Evolutionary conservation across 2,797 vertebrate genomes (phyloP).

Genomic region (Nyctibius grandis): DNA sequence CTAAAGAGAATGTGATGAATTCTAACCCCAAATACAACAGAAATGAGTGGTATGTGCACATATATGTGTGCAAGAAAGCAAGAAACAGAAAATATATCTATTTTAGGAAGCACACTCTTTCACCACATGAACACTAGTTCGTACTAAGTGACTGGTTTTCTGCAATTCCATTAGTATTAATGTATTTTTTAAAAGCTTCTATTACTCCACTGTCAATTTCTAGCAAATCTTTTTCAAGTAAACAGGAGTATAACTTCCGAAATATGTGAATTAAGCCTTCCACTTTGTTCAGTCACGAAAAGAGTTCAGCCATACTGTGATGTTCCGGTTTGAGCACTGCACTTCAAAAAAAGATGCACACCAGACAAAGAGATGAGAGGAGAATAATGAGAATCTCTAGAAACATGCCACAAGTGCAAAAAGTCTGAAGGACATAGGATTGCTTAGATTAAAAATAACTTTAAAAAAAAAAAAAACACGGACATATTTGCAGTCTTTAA

Average conservation of each 20-base stretch:
- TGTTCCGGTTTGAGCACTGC: not conserved
- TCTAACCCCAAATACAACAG: not conserved
- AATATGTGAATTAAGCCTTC: not conserved
- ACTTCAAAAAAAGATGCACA: not conserved
- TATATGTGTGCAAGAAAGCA: not conserved
- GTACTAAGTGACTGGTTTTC: not conserved
- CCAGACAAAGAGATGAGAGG: not conserved
- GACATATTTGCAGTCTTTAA: not conserved
- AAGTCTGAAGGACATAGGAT: not conserved
- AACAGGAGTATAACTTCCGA: not conserved
- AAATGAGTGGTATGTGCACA: not conserved
- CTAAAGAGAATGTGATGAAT: not conserved
- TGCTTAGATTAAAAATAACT: not conserved
- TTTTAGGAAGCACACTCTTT: not conserved
- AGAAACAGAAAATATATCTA: not conserved
- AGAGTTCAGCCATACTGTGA: not conserved
- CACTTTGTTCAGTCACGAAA: not conserved
- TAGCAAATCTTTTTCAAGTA: not conserved
- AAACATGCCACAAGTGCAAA: not conserved
- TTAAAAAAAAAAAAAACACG: fast-evolving
- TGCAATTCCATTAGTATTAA: not conserved
- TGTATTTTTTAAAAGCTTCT: not conserved
- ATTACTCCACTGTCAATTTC: not conserved
- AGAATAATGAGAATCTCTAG: not conserved
- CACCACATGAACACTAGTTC: not conserved